Evolutionary conservation across 1,140 invertebrate genomes (phyloP).

Genomic region (Heliconius melpomene): DNA sequence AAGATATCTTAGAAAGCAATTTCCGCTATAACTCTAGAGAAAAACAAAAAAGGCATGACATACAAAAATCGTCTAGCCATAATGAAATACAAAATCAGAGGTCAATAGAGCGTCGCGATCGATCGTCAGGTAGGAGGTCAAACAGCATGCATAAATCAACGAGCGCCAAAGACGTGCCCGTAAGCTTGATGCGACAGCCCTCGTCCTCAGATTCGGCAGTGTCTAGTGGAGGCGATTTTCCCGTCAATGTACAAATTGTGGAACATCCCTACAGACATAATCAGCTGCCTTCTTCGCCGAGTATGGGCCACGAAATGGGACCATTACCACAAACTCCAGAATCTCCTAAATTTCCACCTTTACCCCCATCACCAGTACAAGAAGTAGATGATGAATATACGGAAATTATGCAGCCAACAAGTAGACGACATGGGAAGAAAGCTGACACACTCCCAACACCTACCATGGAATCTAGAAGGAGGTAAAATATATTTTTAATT

Average conservation of each 20-base stretch:
- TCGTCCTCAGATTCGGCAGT: slow-evolving; percentile 76
- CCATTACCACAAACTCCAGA: slow-evolving; percentile 81
- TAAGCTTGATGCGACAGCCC: slow-evolving; percentile 79
- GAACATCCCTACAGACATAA: slow-evolving; percentile 77
- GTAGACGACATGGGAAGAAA: slow-evolving; percentile 75
- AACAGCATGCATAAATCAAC: slow-evolving; percentile 86
- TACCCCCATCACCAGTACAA: slow-evolving; percentile 89
- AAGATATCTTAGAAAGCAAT: slow-evolving; percentile 78
- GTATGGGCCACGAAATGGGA: slow-evolving; percentile 70
- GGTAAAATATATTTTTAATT: slow-evolving; percentile 44
- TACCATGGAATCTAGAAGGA: slow-evolving; percentile 60
- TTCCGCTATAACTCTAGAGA: slow-evolving; percentile 79
- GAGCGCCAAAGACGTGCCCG: slow-evolving; percentile 85
- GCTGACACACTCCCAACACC: slow-evolving; percentile 81
- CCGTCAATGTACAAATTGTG: slow-evolving; percentile 78
- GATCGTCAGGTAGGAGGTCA: slow-evolving; percentile 75
- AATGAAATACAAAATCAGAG: slow-evolving; percentile 82
- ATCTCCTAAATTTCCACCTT: slow-evolving; percentile 87
- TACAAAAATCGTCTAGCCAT: slow-evolving; percentile 83
- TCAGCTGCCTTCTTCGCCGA: slow-evolving; percentile 68
- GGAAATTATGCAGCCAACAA: slow-evolving; percentile 83
- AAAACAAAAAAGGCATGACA: slow-evolving; percentile 79
- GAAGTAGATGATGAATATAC: slow-evolving; percentile 89
- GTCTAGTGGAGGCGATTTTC: slow-evolving; percentile 78
- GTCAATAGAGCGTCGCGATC: slow-evolving; percentile 81